phyloP scores from a whole-genome alignment of 1,140 invertebrate species.

The Drosophila parvula region DNA sequence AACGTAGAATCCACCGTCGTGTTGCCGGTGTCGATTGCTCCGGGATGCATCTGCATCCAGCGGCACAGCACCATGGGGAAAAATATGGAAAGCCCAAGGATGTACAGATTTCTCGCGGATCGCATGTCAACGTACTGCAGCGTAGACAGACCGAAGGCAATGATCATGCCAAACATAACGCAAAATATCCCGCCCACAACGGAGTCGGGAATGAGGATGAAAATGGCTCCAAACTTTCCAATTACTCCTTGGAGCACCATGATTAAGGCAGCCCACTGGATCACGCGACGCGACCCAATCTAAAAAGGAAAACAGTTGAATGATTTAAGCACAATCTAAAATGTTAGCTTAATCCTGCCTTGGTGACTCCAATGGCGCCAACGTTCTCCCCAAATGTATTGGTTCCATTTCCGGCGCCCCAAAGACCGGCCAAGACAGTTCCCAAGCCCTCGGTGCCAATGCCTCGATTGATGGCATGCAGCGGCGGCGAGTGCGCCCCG shows the following conservation, averaged over 20 bases:
- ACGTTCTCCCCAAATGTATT: slow-evolving; percentile 96
- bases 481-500: slow-evolving; percentile 91
- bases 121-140: slow-evolving; percentile 93
- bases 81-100: slow-evolving; percentile 94
- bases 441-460: slow-evolving; percentile 93
- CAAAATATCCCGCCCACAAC: slow-evolving; percentile 95
- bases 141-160: slow-evolving; percentile 92
- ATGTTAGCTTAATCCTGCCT: slow-evolving; percentile 77
- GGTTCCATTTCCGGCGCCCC: slow-evolving; percentile 93
- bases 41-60: slow-evolving; percentile 89
- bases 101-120: slow-evolving; percentile 93
- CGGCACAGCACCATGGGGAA: slow-evolving; percentile 92
- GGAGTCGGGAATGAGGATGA: slow-evolving; percentile 94
- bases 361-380: slow-evolving; percentile 92
- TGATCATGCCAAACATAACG: slow-evolving; percentile 94
- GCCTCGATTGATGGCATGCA: slow-evolving; percentile 94
- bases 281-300: slow-evolving; percentile 94
- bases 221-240: slow-evolving; percentile 93
- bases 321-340: not conserved
- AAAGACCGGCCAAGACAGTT: slow-evolving; percentile 91
- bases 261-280: slow-evolving; percentile 90
- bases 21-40: slow-evolving; percentile 89
- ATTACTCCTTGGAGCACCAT: slow-evolving; percentile 93
- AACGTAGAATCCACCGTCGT: slow-evolving; percentile 90
- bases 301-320: slow-evolving; percentile 75